phyloP scores from a whole-genome alignment of 2,888 invertebrate species.

The Dryomyza anilis region DNA sequence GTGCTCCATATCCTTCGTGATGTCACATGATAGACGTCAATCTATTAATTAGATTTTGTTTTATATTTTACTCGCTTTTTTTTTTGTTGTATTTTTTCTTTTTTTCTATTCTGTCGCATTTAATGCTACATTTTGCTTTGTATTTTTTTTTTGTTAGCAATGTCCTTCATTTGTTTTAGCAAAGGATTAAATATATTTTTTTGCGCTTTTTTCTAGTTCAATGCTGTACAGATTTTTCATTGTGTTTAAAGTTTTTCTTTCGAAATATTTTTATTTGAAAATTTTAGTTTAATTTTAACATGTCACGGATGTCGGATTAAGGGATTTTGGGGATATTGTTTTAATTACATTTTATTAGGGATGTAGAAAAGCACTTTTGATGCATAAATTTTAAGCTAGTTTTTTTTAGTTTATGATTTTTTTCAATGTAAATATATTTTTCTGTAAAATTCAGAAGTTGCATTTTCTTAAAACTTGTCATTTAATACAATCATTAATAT shows the following conservation, averaged over 20 bases:
- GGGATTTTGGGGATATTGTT: not conserved
- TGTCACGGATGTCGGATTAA: not conserved
- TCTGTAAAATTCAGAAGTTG: no score
- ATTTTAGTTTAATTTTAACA: no score
- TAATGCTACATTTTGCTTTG: not conserved
- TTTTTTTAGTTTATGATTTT: no score
- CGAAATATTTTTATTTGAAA: not conserved
- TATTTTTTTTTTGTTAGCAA: not conserved
- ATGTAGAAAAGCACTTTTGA: no score
- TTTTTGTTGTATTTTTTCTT: not conserved
- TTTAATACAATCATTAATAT: no score
- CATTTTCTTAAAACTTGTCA: no score
- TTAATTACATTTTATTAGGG: conserved; percentile 12
- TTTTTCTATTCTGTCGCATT: not conserved
- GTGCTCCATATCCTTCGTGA: conserved; percentile 8
- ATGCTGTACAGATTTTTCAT: not conserved
- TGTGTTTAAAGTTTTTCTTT: not conserved
- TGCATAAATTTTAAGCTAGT: no score
- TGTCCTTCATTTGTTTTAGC: conserved; percentile 9
- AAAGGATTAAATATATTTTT: conserved; percentile 1
- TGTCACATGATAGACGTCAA: conserved; percentile 21
- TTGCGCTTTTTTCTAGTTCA: not conserved
- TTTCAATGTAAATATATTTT: no score
- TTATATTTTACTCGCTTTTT: not conserved
- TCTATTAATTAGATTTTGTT: conserved; percentile 21